Conservation (phyloP, 2,888 invertebrate species). For the Torymus aiolomorphi region DNA sequence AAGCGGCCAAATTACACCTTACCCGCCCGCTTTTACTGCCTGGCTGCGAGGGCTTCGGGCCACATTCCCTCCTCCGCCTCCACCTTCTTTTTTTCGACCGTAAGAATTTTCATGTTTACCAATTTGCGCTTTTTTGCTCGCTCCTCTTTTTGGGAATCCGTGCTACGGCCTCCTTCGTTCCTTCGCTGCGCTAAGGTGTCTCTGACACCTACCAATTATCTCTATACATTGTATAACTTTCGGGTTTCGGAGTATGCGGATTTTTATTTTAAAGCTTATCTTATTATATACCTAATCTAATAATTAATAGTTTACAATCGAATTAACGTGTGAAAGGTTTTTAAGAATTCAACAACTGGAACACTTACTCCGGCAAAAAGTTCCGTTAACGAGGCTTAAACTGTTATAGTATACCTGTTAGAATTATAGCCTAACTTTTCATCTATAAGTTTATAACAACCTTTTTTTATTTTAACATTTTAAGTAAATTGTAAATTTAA, state of each 20-base stretch:
- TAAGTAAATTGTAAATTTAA: too few species aligned
- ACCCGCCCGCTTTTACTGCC: slow-evolving; percentile 53
- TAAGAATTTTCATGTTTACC: slow-evolving; percentile 55
- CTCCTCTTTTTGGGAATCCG: slow-evolving; percentile 51
- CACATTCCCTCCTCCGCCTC: slow-evolving; percentile 22
- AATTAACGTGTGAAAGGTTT: too few species aligned
- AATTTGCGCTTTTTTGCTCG: slow-evolving; percentile 53
- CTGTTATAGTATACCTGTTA: too few species aligned
- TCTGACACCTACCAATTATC: slow-evolving; percentile 38
- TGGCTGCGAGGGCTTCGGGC: slow-evolving; percentile 28
- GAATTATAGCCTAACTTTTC: too few species aligned
- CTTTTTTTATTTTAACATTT: too few species aligned
- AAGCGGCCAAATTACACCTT: slow-evolving; percentile 50
- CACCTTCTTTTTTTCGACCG: slow-evolving; percentile 11
- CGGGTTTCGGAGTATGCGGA: background rate
- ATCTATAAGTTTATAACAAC: too few species aligned
- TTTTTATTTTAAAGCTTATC: too few species aligned
- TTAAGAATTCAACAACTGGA: too few species aligned
- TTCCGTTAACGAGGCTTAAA: too few species aligned
- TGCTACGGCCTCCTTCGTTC: slow-evolving; percentile 4
- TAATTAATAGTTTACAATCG: too few species aligned
- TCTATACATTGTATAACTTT: slow-evolving; percentile 11
- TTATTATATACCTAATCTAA: too few species aligned
- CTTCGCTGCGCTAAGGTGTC: slow-evolving; percentile 39
- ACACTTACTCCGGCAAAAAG: too few species aligned